Evolutionary conservation across 1,140 invertebrate genomes (phyloP), one percentile per base, ranked within the genome.

Genomic region (Drosophila virilis): DNA sequence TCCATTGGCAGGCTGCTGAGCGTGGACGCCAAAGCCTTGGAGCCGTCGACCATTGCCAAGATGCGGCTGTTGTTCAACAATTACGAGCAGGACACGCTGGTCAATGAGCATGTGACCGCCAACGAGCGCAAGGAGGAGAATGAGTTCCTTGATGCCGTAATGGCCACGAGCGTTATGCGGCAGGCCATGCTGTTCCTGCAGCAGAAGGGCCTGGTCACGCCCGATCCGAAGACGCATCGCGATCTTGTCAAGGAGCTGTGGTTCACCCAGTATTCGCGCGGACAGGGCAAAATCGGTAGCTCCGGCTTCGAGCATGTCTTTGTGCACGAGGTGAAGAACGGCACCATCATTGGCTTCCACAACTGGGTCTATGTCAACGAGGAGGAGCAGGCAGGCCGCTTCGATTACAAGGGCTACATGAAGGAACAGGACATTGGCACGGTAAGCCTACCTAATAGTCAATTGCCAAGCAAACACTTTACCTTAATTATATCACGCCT

Each of bases 271-370:
- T 98, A 97, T 86, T 95, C 96, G 1, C 93, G 97, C 62, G 96
- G 96, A 0, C 94, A 94, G 78, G 95, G 95, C 13, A 95, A 94
- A 89, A 95, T 96, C 8, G 95, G 96, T 15, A 97, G 96, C 75
- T 96, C 95, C 28, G 97, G 96, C 1, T 97, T 98, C 84, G 97
- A 98, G 91, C 97, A 98, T 80, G 94, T 97, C 22, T 98, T 98
- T 90, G 93, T 98, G 1, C 95, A 96, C 0, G 97, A 98, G 94
- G 93, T 97, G 0, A 96, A 97, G 92, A 94, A 95, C 80, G 92
- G 94, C n/a, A 94, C 96, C 81, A 94, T 98, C 38, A 94, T 93
- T 80, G 97, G 97, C 9, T 93, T 98, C 60, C 97, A 98, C 90
- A 98, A 97, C 91, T 98, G 97, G 97, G 93, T 98, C n/a, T 97